Percentiles rank a stretch among this genome's conserved stretches.
phyloP scores from a whole-genome alignment of 2,888 invertebrate species.

The Hetaerina titia region DNA sequence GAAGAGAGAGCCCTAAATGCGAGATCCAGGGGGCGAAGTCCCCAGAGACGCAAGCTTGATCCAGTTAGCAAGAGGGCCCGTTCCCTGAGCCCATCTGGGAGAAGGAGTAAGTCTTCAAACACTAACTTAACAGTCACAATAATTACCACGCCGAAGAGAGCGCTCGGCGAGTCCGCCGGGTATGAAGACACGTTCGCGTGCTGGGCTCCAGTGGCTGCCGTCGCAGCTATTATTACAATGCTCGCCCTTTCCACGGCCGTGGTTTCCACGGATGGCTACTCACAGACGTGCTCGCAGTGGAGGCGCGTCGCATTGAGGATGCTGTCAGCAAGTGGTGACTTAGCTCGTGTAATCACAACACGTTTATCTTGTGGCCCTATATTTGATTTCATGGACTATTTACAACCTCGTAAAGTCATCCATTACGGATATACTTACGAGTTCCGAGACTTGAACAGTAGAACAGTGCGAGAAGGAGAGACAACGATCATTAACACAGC shows the following conservation, averaged over 20 bases:
- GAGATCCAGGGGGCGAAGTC: slow-evolving; percentile 43
- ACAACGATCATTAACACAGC: slow-evolving; percentile 49
- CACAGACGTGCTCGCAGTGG: slow-evolving; percentile 37
- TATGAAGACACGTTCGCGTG: slow-evolving; percentile 51
- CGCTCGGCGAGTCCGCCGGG: not conserved
- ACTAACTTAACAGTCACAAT: not conserved
- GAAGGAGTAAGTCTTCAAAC: not conserved
- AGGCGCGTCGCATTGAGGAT: slow-evolving; percentile 51
- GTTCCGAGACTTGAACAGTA: slow-evolving; percentile 5
- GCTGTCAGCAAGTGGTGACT: slow-evolving; percentile 49
- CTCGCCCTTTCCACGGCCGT: slow-evolving; percentile 50
- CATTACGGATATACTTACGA: slow-evolving; percentile 50
- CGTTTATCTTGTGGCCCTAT: slow-evolving; percentile 44
- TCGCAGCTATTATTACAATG: slow-evolving; percentile 18
- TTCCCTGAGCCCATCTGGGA: not conserved
- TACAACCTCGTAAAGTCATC: slow-evolving; percentile 51
- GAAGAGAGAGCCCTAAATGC: slow-evolving; percentile 5
- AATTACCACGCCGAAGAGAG: not conserved
- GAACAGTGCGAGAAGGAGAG: slow-evolving; percentile 25
- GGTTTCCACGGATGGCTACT: slow-evolving; percentile 47
- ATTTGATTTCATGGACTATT: slow-evolving; percentile 54
- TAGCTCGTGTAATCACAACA: slow-evolving; percentile 25
- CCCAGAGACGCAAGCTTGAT: slow-evolving; percentile 13
- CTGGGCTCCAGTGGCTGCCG: slow-evolving; percentile 41
- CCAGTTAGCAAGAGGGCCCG: not conserved